Evolutionary conservation across 2,797 vertebrate species (phyloP).

Genomic region (Erethizon dorsatum): DNA sequence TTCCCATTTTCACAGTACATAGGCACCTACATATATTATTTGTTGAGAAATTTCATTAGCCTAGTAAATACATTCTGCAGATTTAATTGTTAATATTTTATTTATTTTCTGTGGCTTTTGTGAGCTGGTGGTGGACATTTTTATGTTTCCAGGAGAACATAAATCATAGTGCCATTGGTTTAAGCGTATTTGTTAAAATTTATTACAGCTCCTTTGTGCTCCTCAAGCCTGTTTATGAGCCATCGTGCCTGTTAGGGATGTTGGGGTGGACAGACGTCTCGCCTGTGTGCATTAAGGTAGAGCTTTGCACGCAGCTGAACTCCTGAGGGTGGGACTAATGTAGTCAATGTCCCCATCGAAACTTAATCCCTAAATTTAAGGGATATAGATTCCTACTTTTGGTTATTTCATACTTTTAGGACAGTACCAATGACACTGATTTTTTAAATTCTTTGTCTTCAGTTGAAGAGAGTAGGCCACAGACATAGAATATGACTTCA

Average conservation of each 20-base stretch:
- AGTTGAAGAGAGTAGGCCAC: background rate
- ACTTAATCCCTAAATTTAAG: background rate
- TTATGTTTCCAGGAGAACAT: background rate
- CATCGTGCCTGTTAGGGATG: background rate
- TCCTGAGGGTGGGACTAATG: background rate
- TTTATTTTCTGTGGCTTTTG: slow-evolving; percentile 53
- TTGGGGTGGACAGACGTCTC: background rate
- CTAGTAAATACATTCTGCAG: background rate
- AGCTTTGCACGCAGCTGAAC: background rate
- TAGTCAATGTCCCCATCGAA: background rate
- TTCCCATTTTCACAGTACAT: background rate
- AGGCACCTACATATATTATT: background rate
- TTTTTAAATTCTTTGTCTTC: background rate
- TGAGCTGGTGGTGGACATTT: background rate
- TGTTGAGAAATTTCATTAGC: slow-evolving; percentile 26
- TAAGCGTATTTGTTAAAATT: slow-evolving; percentile 32
- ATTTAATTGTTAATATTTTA: slow-evolving; percentile 21
- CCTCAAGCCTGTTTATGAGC: background rate
- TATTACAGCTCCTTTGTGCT: slow-evolving; percentile 3
- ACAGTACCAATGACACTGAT: background rate
- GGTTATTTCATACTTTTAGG: slow-evolving; percentile 14
- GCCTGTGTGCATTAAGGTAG: background rate
- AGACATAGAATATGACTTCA: slow-evolving; percentile 3
- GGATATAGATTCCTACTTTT: background rate
- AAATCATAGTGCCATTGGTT: slow-evolving; percentile 27